These are phyloP conservation scores for Amblyopsis hoosieri DNA, from an alignment of 2,797 vertebrate species.

Conservation along the genomic window DNA sequence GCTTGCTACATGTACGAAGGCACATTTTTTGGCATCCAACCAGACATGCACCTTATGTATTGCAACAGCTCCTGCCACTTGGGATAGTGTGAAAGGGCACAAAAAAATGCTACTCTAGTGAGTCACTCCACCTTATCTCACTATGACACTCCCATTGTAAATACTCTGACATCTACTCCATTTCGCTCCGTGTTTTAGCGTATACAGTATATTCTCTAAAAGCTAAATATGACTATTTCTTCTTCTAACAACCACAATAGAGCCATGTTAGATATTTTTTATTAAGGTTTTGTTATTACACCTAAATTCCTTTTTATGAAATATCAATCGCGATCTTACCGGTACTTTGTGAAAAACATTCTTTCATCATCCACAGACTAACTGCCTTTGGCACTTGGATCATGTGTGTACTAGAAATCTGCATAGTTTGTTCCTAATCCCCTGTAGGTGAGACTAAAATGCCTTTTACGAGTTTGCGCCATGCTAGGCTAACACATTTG, in stretches of 20 bases:
- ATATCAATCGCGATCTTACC: constrained; percentile 23
- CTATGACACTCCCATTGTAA: constrained; percentile 74
- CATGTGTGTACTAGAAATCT: constrained; percentile 22
- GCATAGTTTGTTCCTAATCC: constrained; percentile 13
- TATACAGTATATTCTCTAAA: constrained; percentile 12
- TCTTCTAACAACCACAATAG: constrained; percentile 38
- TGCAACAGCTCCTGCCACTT: constrained; percentile 42
- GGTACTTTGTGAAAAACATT: constrained; percentile 65
- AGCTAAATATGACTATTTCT: constrained; percentile 24
- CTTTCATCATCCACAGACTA: constrained; percentile 40
- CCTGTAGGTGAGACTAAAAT: neutral
- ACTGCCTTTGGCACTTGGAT: constrained; percentile 26
- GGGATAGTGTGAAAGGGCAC: constrained; percentile 41
- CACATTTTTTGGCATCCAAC: constrained; percentile 25
- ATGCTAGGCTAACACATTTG: neutral
- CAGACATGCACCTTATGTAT: constrained; percentile 41
- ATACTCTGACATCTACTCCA: constrained; percentile 49
- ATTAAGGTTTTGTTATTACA: constrained; percentile 27
- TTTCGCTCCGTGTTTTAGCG: constrained; percentile 34
- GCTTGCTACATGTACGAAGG: constrained; percentile 13
- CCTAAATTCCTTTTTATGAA: constrained; percentile 12
- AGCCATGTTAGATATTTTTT: constrained; percentile 21
- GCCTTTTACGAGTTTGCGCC: neutral
- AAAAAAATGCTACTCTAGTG: constrained; percentile 44
- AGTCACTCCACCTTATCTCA: constrained; percentile 54